A percentile compares a stretch with the other conserved stretches of the same genome.
Evolutionary conservation across 2,888 invertebrate species (phyloP).

Genomic region (Endotricha flammealis): DNA sequence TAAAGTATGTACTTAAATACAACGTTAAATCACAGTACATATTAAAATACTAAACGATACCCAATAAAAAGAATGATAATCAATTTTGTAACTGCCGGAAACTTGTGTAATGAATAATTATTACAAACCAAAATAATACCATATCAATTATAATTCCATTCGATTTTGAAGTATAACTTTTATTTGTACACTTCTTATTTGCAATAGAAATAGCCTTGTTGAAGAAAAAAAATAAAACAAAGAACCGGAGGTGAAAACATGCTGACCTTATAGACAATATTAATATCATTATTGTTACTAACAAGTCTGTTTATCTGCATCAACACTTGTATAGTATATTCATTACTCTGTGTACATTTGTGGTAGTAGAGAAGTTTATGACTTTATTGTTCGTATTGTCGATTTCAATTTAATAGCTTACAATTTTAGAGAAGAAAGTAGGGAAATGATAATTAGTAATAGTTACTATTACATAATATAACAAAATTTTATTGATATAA

Average conservation of each 20-base stretch:
- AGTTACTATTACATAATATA: no score
- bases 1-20: no score
- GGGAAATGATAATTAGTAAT: no score
- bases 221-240: constrained; percentile 35
- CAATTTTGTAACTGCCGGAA: constrained; percentile 10
- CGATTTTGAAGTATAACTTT: constrained; percentile 21
- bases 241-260: constrained; percentile 37
- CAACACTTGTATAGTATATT: constrained; percentile 1
- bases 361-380: no score
- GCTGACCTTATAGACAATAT: constrained; percentile 27
- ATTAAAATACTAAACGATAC: no score
- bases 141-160: constrained; percentile 28
- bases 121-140: constrained; percentile 1
- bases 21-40: no score
- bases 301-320: constrained; percentile 9
- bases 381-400: no score
- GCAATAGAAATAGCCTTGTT: constrained; percentile 22
- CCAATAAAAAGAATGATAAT: no score
- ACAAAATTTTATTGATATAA: no score
- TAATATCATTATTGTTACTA: constrained; percentile 16
- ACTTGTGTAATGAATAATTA: constrained; percentile 6
- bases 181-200: constrained; percentile 14
- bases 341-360: neutral
- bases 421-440: no score
- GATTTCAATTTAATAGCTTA: no score